These are phyloP conservation scores for Ennomos quercinarius DNA, from an alignment of 2,888 invertebrate genomes.

Conservation along the genomic window DNA sequence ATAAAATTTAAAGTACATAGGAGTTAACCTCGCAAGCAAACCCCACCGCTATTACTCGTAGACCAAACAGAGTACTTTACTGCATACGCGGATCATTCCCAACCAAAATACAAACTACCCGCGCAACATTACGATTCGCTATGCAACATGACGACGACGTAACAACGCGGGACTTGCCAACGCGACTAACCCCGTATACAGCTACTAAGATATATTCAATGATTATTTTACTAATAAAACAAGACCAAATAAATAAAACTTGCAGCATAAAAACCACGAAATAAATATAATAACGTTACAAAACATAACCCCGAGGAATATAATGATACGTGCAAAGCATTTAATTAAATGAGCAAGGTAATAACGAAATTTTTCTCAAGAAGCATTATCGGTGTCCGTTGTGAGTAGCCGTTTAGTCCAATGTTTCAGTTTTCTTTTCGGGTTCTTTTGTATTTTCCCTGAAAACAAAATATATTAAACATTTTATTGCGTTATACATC, in stretches of 20 bases:
- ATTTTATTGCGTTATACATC: no score
- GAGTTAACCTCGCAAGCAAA: not conserved
- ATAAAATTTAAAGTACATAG: not conserved
- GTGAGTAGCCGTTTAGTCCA: conserved; percentile 11
- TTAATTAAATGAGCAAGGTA: conserved; percentile 27
- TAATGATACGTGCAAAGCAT: conserved; percentile 15
- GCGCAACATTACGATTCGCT: conserved; percentile 7
- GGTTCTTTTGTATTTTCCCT: conserved; percentile 1
- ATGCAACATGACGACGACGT: not conserved
- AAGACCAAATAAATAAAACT: conserved; percentile 16
- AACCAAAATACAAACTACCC: not conserved
- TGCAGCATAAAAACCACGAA: conserved; percentile 10
- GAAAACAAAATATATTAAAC: conserved; percentile 9
- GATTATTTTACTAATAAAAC: not conserved
- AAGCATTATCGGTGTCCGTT: conserved; percentile 21
- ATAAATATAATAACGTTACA: conserved; percentile 9
- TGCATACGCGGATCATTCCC: not conserved
- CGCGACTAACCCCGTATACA: not conserved
- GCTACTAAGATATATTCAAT: conserved; percentile 1
- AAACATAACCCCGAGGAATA: conserved; percentile 23
- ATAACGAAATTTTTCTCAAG: conserved; percentile 13
- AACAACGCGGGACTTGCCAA: not conserved
- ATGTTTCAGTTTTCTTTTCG: conserved; percentile 1
- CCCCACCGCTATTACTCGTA: not conserved
- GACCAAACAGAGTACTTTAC: not conserved